Base-by-base conservation (phyloP, 2,113 vertebrate genomes). In the Notarius quadriscutis region DNA sequence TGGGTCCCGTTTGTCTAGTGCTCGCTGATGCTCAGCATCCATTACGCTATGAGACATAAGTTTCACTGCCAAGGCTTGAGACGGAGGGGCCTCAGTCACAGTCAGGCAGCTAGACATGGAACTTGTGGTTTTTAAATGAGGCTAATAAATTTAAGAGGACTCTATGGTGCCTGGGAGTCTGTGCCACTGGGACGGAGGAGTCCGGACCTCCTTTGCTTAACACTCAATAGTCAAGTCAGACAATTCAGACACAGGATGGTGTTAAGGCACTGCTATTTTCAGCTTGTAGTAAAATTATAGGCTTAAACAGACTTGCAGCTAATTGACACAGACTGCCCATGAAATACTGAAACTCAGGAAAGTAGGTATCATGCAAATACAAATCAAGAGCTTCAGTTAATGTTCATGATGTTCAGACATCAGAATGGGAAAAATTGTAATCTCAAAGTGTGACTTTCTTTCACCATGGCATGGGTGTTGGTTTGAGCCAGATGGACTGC, bases 91-190 rank as follows among this genome's bases (percentile, higher is more conserved):
- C 84, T 88, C 82, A 84, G 55, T 85, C 83, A 79, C 75, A 88
- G 85, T 85, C 86, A 88, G 81, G 85, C 87, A 74, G 79, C 81
- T 87, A 84, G 60, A 88, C 62, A 57, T 84, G 79, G 87, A 88
- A 87, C 88, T 89, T 86, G 90, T 72, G 89, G 84, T 86, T 89
- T 75, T 89, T 91, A 88, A 89, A 80, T 88, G 89, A 88, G 81
- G 78, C 86, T 88, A 87, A 89, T 90, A 90, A 91, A 91, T 92
- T 89, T 91, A 88, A 89, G 85, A 82, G 85, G 63, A 88, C 87
- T 87, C 86, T 60, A 50, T 87, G 88, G 89, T 90, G 91, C 89
- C 90, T 90, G 77, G 72, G 65, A 88, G 89, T 91, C 89, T 91
- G 87, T 87, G 63, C 62, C 83, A 77, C 81, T 65, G 86, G 71